phyloP scores from a whole-genome alignment of 92 coral and sea anemone genomes.

The Meandrina meandrites region DNA sequence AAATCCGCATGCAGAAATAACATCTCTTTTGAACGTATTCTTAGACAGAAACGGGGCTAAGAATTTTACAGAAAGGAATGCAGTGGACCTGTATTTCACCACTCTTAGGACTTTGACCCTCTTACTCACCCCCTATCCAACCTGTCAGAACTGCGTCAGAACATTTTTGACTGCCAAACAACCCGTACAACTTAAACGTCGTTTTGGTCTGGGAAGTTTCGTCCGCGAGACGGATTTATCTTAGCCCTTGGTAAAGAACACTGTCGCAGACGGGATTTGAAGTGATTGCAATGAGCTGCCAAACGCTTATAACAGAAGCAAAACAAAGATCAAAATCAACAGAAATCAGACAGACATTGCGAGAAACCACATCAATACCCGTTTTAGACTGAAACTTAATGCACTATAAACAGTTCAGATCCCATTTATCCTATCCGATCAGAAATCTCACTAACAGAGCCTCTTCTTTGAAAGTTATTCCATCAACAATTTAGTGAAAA shows the following conservation, averaged over 20 bases:
- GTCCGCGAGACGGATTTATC: background rate
- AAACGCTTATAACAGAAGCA: background rate
- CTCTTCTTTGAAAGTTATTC: background rate
- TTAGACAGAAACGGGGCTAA: background rate
- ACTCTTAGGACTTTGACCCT: slow-evolving; percentile 24
- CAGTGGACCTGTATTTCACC: slow-evolving; percentile 20
- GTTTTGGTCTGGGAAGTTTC: background rate
- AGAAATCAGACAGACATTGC: background rate
- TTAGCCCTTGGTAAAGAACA: background rate
- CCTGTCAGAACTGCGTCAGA: slow-evolving; percentile 20
- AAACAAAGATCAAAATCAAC: background rate
- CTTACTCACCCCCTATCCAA: slow-evolving; percentile 1
- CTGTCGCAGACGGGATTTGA: background rate
- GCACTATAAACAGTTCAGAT: background rate
- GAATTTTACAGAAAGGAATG: slow-evolving; percentile 28
- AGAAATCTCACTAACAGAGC: background rate
- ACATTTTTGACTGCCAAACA: background rate
- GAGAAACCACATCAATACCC: background rate
- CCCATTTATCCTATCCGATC: background rate
- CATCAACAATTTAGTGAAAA: background rate
- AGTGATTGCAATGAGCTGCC: background rate
- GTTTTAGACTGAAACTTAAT: background rate
- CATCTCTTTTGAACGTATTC: background rate
- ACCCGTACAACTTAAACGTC: background rate
- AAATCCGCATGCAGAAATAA: background rate